Conservation (phyloP, 2,888 invertebrate species). For the Catotricha subobsoleta region DNA sequence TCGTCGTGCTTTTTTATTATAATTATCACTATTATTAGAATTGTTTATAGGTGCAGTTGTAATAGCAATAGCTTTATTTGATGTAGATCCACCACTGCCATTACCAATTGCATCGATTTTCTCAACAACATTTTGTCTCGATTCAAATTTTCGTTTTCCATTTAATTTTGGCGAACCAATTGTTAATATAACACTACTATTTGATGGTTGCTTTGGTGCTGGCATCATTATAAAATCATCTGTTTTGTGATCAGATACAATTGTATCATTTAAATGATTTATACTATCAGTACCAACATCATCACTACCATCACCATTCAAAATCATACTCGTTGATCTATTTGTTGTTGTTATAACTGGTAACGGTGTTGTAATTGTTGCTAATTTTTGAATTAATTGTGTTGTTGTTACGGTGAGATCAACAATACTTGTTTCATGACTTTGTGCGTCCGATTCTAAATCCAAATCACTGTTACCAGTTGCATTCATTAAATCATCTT, state of each 20-base stretch:
- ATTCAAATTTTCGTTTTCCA: constrained; percentile 1
- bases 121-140: too few species aligned
- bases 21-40: constrained; percentile 17
- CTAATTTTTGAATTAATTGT: too few species aligned
- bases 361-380: not conserved
- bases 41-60: constrained; percentile 2
- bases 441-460: constrained; percentile 5
- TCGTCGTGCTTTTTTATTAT: constrained; percentile 31
- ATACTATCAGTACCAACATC: not conserved
- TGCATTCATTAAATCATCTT: constrained; percentile 18
- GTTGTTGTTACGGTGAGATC: constrained; percentile 3
- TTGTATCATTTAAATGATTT: not conserved
- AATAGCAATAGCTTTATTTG: not conserved
- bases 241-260: not conserved
- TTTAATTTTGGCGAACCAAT: constrained; percentile 3
- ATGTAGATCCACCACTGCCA: not conserved
- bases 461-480: constrained; percentile 13
- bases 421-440: constrained; percentile 1
- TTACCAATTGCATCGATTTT: too few species aligned
- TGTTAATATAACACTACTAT: not conserved
- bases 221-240: not conserved
- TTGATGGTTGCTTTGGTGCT: not conserved
- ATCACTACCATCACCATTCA: not conserved
- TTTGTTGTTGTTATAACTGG: too few species aligned
- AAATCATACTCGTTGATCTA: too few species aligned